Percentiles rank a stretch among this genome's conserved stretches.
Conservation (phyloP, 2,113 vertebrate genomes). For the Atractosteus spatula region DNA sequence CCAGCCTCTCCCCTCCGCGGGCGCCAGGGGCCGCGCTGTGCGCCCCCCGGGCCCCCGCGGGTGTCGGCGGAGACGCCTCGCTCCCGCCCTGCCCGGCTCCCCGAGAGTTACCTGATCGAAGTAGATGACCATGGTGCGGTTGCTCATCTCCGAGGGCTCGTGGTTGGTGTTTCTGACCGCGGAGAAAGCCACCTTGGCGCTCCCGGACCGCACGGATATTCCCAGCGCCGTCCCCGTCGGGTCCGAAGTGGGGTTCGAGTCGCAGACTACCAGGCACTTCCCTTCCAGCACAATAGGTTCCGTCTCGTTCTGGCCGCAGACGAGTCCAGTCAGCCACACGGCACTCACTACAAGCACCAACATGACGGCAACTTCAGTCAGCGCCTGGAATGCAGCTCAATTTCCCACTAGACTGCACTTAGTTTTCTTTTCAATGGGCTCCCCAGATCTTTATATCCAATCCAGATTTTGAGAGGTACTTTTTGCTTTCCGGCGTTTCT, state of each 20-base stretch:
- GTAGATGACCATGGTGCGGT: slow-evolving; percentile 94
- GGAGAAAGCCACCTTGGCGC: slow-evolving; percentile 94
- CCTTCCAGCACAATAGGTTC: slow-evolving; percentile 93
- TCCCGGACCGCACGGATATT: slow-evolving; percentile 91
- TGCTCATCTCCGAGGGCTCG: slow-evolving; percentile 98
- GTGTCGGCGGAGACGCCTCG: not conserved
- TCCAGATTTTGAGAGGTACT: not conserved
- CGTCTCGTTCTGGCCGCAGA: slow-evolving; percentile 86
- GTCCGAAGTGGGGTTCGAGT: slow-evolving; percentile 91
- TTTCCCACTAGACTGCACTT: slow-evolving; percentile 19
- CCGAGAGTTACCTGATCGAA: slow-evolving; percentile 81
- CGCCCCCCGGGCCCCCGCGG: not conserved
- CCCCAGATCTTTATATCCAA: slow-evolving; percentile 8
- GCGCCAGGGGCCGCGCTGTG: no score
- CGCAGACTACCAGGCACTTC: slow-evolving; percentile 94
- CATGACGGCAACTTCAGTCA: slow-evolving; percentile 57
- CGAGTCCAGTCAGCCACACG: slow-evolving; percentile 73
- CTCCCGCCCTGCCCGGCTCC: slow-evolving; percentile 1
- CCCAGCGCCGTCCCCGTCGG: slow-evolving; percentile 90
- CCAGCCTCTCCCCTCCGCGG: not conserved
- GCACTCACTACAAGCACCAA: slow-evolving; percentile 69
- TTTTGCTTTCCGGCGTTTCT: not conserved
- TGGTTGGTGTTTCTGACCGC: slow-evolving; percentile 95
- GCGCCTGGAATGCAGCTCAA: slow-evolving; percentile 18
- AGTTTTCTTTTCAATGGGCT: slow-evolving; percentile 6